Evolutionary conservation across 2,888 invertebrate genomes (phyloP).

Genomic region (Caenorhabditis becei): DNA sequence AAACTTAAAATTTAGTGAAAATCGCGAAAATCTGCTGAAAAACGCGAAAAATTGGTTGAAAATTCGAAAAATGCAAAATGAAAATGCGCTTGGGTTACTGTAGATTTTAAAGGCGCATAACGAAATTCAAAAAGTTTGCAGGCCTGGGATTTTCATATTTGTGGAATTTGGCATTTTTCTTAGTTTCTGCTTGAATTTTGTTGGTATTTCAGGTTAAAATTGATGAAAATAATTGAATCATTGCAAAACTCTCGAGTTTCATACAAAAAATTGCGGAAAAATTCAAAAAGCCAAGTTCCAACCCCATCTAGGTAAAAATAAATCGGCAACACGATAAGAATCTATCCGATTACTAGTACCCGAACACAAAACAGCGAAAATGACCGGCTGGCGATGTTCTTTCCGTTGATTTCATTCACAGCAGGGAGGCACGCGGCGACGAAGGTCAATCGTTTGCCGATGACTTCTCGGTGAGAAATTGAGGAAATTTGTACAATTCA

Average conservation of each 20-base stretch:
- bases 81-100: neutral
- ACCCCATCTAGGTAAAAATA: no score
- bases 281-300: no score
- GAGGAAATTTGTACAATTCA: neutral
- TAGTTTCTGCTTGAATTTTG: no score
- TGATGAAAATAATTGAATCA: no score
- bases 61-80: neutral
- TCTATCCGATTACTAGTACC: neutral
- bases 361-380: slow-evolving; percentile 1
- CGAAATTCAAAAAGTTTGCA: neutral
- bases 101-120: neutral
- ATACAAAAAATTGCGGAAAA: neutral
- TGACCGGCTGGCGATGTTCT: slow-evolving; percentile 2
- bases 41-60: neutral
- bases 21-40: neutral
- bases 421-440: slow-evolving; percentile 10
- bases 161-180: neutral
- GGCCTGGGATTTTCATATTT: neutral
- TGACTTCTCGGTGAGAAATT: neutral
- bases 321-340: neutral
- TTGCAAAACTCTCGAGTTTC: no score
- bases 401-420: slow-evolving; percentile 2
- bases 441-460: neutral
- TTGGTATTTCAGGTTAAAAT: neutral
- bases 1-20: neutral